Base-by-base conservation (phyloP, 2,888 invertebrate genomes). In the Stegana nigrithorax region DNA sequence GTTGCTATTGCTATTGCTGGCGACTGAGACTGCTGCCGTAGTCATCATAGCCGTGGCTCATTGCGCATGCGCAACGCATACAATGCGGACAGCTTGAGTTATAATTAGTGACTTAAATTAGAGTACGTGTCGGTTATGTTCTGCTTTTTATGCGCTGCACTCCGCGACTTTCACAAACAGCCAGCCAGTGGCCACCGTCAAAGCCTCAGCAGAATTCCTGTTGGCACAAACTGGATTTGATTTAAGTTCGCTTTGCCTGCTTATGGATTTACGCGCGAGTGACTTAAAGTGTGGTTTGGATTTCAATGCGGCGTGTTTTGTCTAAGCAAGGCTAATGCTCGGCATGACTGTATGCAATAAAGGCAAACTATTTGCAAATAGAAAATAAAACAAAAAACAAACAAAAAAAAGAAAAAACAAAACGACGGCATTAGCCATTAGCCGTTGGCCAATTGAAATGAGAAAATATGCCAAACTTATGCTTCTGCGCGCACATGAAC, bases 51-150 rank as follows among this genome's bases (percentile, higher is more conserved):
- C 1, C 32, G 7, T 6, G n/a, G 53, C 69, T 78, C 78, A 78
- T 78, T 78, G 74, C 74, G 68, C 75, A 75, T 76, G 75, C 75
- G 76, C 70, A n/a, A n/a, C n/a, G n/a, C n/a, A 21, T 10, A 17
- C 42, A 59, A 29, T n/a, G 62, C 55, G n/a, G 55, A 61, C 56
- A 51, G 63, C 55, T 62, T 63, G 55, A 59, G 70, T 69, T 74
- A 74, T 76, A 76, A 76, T 76, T 76, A 76, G 75, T 69, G 63
- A 65, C 42, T 66, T 66, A 69, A 73, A 74, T 74, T 78, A 72
- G 73, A 74, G 73, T 74, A 70, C 69, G 67, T 55, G 53, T 57
- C 29, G 27, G 56, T 60, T 55, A 63, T 68, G 72, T 75, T 77
- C n/a, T 39, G n/a, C 5, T 39, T 39, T 39, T 39, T 39, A 39